Conservation (phyloP, 2,797 vertebrate genomes). For the Takifugu ocellatus region DNA sequence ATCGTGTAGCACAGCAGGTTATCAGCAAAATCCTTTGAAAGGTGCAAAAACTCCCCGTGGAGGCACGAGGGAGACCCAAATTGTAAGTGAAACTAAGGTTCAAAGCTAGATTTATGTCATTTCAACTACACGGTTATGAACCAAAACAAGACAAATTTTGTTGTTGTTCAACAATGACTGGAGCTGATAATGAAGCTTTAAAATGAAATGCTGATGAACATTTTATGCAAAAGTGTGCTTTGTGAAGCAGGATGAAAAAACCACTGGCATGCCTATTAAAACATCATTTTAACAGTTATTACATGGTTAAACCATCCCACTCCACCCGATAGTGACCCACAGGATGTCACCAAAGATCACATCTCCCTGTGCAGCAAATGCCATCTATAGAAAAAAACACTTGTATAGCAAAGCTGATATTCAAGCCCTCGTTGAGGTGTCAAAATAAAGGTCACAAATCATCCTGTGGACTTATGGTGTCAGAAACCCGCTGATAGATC, state of each 20-base stretch:
- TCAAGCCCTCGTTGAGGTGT: not conserved
- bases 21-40: not conserved
- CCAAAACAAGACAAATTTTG: no score
- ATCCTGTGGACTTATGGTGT: not conserved
- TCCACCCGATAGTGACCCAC: not conserved
- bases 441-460: conserved; percentile 4
- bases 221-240: not conserved
- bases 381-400: conserved; percentile 7
- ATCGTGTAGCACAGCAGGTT: no score
- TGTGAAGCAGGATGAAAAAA: not conserved
- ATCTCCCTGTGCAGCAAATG: conserved; percentile 7
- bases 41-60: not conserved
- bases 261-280: not conserved
- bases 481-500: not conserved
- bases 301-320: not conserved
- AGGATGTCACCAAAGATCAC: not conserved
- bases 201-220: not conserved
- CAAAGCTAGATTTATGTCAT: no score
- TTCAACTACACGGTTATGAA: no score
- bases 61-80: no score
- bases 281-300: not conserved
- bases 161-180: no score
- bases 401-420: conserved; percentile 11
- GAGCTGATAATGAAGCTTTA: not conserved
- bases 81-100: no score